Conservation (phyloP, 2,113 vertebrate species). For the Chionomys nivalis region DNA sequence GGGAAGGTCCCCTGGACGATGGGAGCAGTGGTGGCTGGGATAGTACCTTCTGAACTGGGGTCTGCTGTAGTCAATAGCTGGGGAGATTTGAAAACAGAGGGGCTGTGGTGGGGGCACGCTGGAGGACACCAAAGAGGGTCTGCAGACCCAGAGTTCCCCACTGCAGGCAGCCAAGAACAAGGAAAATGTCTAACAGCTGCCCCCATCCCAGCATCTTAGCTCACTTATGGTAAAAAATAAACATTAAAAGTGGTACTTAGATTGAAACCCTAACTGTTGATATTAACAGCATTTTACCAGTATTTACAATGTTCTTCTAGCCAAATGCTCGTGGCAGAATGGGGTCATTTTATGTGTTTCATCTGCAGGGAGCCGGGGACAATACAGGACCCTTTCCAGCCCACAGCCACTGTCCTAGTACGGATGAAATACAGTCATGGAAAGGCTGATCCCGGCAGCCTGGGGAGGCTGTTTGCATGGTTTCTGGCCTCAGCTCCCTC, state of each 20-base stretch:
- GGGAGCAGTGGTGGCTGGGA: no score
- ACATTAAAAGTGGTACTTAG: neutral
- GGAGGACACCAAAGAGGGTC: neutral
- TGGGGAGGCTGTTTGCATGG: neutral
- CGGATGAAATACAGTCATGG: neutral
- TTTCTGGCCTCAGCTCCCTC: neutral
- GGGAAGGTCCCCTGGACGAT: neutral
- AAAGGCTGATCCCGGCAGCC: neutral
- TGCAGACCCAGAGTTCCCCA: neutral
- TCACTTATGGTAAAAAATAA: neutral
- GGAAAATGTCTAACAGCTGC: neutral
- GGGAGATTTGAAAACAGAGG: neutral
- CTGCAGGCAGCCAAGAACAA: neutral
- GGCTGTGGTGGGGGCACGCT: neutral
- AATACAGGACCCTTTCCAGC: neutral
- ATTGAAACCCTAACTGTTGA: neutral
- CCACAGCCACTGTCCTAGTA: neutral
- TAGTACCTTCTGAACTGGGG: neutral
- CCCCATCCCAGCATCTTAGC: neutral
- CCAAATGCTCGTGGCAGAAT: neutral
- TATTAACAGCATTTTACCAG: neutral
- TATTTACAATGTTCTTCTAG: neutral
- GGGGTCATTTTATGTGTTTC: neutral
- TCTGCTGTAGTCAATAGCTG: neutral
- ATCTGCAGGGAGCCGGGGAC: neutral